Percentiles rank a stretch among this genome's conserved stretches.
These are phyloP conservation scores for Hemibagrus guttatus DNA, from an alignment of 2,797 vertebrate genomes.

Conservation along the genomic window DNA sequence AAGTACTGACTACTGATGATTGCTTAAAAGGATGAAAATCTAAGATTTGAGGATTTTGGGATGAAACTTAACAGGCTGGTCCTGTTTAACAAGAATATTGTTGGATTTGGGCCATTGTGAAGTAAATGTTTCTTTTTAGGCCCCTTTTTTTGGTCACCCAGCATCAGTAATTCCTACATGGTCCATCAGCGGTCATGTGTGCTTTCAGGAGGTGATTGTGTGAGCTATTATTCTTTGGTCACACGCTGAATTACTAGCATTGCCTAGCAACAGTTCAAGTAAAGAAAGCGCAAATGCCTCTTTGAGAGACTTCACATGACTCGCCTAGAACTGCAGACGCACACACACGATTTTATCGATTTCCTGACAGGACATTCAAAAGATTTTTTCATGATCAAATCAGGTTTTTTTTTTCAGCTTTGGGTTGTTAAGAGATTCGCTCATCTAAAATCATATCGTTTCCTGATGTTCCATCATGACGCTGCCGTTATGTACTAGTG, in stretches of 20 bases:
- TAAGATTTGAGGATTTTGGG: conserved; percentile 37
- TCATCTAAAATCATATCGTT: conserved; percentile 51
- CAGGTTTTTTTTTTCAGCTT: conserved; percentile 45
- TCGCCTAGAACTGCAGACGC: conserved; percentile 58
- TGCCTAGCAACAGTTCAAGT: conserved; percentile 73
- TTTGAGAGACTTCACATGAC: conserved; percentile 56
- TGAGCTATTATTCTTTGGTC: conserved; percentile 70
- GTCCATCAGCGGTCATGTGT: conserved; percentile 56
- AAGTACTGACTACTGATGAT: conserved; percentile 65
- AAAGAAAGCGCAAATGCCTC: conserved; percentile 56
- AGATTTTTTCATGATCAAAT: conserved; percentile 45
- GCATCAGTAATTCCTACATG: conserved; percentile 28
- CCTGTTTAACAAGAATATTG: conserved; percentile 75
- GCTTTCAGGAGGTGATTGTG: conserved; percentile 70
- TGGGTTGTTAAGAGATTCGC: conserved; percentile 50
- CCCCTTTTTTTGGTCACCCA: conserved; percentile 21
- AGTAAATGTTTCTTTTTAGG: conserved; percentile 53
- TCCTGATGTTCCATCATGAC: conserved; percentile 69
- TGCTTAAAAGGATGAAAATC: conserved; percentile 52
- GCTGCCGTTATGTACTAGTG: conserved; percentile 75
- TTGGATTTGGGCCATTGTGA: conserved; percentile 48
- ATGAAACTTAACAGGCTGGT: conserved; percentile 75
- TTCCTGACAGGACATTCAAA: conserved; percentile 42
- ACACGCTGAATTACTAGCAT: conserved; percentile 72
- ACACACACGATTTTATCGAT: conserved; percentile 57